These are phyloP conservation scores for Vanessa tameamea DNA, from an alignment of 1,140 invertebrate species.

Conservation along the genomic window DNA sequence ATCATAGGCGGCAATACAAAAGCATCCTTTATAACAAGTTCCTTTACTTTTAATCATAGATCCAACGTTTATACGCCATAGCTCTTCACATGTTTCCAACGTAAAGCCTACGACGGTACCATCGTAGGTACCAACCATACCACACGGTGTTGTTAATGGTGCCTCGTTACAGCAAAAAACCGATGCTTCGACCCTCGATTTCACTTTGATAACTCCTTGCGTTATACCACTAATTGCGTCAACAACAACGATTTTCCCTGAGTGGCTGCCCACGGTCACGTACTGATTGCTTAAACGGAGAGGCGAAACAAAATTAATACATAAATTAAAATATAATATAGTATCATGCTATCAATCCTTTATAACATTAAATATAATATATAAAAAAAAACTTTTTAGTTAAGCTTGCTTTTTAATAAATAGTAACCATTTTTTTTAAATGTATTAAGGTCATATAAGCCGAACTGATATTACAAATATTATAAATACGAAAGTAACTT, in stretches of 20 bases:
- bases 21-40: conserved; percentile 61
- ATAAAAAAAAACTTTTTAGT: too few species aligned
- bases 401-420: too few species aligned
- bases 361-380: too few species aligned
- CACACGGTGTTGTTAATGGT: conserved; percentile 41
- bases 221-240: conserved; percentile 73
- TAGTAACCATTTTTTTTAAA: too few species aligned
- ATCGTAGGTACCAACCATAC: conserved; percentile 85
- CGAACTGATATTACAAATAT: background rate
- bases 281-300: conserved; percentile 61
- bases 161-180: conserved; percentile 56
- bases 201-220: conserved; percentile 53
- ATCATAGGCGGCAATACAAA: conserved; percentile 87
- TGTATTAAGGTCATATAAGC: too few species aligned
- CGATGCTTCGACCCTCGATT: conserved; percentile 69
- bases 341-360: too few species aligned
- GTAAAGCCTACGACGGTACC: conserved; percentile 83
- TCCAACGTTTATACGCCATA: conserved; percentile 83
- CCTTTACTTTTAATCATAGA: conserved; percentile 86
- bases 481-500: too few species aligned
- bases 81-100: conserved; percentile 78
- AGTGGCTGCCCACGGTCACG: conserved; percentile 80
- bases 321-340: background rate
- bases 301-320: background rate
- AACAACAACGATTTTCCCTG: conserved; percentile 80